Evolutionary conservation across 2,113 vertebrate species (phyloP).

Genomic region (Conger conger): DNA sequence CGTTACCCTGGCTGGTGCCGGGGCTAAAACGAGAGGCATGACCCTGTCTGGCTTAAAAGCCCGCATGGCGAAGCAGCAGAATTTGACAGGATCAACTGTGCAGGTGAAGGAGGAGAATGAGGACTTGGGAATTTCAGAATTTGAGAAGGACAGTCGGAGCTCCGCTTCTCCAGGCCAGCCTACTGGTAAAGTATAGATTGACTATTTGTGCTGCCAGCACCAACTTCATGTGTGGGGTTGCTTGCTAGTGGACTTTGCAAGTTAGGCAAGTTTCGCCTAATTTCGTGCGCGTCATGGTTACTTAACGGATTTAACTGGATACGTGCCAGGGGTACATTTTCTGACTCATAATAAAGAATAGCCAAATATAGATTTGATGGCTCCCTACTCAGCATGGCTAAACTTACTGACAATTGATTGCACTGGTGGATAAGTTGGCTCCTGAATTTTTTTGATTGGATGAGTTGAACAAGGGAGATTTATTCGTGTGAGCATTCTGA

Average conservation of each 20-base stretch:
- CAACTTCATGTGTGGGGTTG: no score
- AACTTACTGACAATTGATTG: no score
- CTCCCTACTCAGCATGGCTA: no score
- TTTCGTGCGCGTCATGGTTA: no score
- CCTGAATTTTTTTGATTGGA: no score
- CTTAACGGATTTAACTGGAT: background rate
- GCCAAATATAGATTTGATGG: background rate
- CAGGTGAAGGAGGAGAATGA: conserved; percentile 52
- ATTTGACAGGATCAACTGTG: conserved; percentile 2
- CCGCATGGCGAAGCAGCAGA: conserved; percentile 35
- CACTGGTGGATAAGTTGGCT: no score
- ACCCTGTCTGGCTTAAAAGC: conserved; percentile 33
- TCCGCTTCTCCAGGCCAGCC: background rate
- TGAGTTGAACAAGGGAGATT: no score
- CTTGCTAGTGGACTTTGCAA: no score
- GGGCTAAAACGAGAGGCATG: background rate
- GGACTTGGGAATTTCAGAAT: conserved; percentile 41
- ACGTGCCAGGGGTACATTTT: background rate
- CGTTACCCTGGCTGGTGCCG: conserved; percentile 26
- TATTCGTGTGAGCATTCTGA: no score
- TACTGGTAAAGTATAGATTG: background rate
- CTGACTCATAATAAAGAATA: background rate
- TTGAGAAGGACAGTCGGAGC: background rate
- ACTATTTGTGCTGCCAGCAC: no score
- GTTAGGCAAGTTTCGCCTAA: no score